A percentile compares a stretch with the other conserved stretches of the same genome.
Evolutionary conservation across 2,888 invertebrate genomes (phyloP).

Genomic region (Sacculina carcini): DNA sequence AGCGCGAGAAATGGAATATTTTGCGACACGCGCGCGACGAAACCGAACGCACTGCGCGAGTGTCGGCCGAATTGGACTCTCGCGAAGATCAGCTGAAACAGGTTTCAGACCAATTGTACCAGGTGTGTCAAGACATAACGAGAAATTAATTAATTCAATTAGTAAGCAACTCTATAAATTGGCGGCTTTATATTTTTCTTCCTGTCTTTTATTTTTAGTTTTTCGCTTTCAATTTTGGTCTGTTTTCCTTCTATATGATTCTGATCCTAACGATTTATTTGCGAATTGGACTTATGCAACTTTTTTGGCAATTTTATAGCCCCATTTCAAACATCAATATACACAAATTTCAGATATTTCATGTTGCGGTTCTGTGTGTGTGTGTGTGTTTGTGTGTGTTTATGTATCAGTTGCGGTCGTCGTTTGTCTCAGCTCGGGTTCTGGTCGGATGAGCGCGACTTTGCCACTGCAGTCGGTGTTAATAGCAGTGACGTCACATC

Average conservation of each 20-base stretch:
- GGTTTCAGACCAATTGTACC: not conserved
- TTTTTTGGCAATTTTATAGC: not conserved
- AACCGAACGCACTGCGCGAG: conserved; percentile 55
- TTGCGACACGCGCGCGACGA: conserved; percentile 67
- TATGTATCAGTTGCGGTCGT: conserved; percentile 33
- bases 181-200: no score
- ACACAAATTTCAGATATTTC: not conserved
- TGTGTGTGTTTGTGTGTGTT: not conserved
- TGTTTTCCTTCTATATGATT: no score
- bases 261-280: no score
- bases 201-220: no score
- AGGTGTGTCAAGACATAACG: not conserved
- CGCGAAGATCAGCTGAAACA: conserved; percentile 47
- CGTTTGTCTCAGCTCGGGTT: conserved; percentile 41
- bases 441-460: conserved; percentile 40
- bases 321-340: not conserved
- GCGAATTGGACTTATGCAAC: not conserved
- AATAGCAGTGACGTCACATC: conserved; percentile 10
- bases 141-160: no score
- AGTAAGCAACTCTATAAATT: no score
- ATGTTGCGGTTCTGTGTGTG: not conserved
- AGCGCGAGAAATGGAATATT: conserved; percentile 65
- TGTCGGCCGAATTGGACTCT: conserved; percentile 63
- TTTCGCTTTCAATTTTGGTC: no score
- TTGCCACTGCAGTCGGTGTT: conserved; percentile 14